These are phyloP conservation scores for Pachliopta kotzebuea DNA, from an alignment of 2,888 invertebrate genomes.

Conservation along the genomic window DNA sequence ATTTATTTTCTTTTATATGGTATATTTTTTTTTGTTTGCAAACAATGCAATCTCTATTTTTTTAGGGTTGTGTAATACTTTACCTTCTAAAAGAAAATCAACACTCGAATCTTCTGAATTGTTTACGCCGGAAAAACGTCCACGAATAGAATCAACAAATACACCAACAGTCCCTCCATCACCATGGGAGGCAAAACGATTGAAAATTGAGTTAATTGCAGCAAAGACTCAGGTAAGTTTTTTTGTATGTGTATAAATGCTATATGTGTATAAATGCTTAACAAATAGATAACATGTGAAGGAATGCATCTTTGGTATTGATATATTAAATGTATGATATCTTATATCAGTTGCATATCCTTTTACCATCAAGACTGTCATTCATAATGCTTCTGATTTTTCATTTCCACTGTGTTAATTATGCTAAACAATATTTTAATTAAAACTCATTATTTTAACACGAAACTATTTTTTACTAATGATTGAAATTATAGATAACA, in stretches of 20 bases:
- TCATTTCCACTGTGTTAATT: too few species aligned
- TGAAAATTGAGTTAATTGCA: conserved; percentile 84
- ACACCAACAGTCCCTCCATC: conserved; percentile 61
- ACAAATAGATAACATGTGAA: neutral
- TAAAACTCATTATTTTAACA: too few species aligned
- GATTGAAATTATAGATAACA: conserved; percentile 57
- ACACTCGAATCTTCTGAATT: conserved; percentile 49
- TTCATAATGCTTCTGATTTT: too few species aligned
- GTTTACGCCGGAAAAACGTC: conserved; percentile 62
- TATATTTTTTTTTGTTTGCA: neutral
- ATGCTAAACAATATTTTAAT: too few species aligned
- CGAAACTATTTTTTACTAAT: neutral
- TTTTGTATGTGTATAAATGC: neutral
- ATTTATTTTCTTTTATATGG: neutral
- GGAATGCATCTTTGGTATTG: too few species aligned
- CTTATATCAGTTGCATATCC: neutral
- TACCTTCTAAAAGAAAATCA: conserved; percentile 65
- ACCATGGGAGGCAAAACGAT: conserved; percentile 83
- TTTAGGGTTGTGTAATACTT: conserved; percentile 57
- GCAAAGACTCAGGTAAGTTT: conserved; percentile 80
- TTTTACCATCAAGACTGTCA: too few species aligned
- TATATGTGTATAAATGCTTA: neutral
- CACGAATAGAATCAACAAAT: conserved; percentile 58
- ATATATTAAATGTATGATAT: too few species aligned
- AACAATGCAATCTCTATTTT: conserved; percentile 20